A percentile compares a stretch with the other conserved stretches of the same genome.
Conservation (phyloP, 2,888 invertebrate genomes). For the Calameuta filiformis region DNA sequence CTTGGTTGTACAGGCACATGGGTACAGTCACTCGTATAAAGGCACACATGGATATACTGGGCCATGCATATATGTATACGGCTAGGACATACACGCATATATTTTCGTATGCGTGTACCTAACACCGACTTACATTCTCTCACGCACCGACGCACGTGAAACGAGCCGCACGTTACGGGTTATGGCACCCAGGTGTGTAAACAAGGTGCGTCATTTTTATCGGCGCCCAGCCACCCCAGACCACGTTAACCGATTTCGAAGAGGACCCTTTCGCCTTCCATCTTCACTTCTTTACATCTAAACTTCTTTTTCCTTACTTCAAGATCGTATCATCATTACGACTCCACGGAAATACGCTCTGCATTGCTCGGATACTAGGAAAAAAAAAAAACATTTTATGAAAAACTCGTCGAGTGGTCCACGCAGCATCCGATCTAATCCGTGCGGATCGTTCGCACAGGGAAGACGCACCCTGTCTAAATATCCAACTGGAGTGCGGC, state of each 20-base stretch:
- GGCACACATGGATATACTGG: no score
- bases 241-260: slow-evolving; percentile 5
- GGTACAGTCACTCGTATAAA: no score
- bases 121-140: not conserved
- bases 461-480: slow-evolving; percentile 47
- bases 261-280: not conserved
- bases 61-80: no score
- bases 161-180: slow-evolving; percentile 22
- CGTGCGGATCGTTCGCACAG: slow-evolving; percentile 20
- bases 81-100: no score
- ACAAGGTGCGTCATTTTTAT: slow-evolving; percentile 44
- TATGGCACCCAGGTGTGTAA: slow-evolving; percentile 50
- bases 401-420: no score
- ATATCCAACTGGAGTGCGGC: slow-evolving; percentile 50
- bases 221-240: not conserved
- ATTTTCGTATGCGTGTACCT: not conserved
- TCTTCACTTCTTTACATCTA: no score
- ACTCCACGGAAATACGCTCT: no score
- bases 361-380: no score
- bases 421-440: no score
- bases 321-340: no score
- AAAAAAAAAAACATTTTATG: no score
- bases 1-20: no score
- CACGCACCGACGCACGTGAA: slow-evolving; percentile 4
- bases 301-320: not conserved